phyloP scores from a whole-genome alignment of 2,113 vertebrate genomes.

The Stegostoma tigrinum region DNA sequence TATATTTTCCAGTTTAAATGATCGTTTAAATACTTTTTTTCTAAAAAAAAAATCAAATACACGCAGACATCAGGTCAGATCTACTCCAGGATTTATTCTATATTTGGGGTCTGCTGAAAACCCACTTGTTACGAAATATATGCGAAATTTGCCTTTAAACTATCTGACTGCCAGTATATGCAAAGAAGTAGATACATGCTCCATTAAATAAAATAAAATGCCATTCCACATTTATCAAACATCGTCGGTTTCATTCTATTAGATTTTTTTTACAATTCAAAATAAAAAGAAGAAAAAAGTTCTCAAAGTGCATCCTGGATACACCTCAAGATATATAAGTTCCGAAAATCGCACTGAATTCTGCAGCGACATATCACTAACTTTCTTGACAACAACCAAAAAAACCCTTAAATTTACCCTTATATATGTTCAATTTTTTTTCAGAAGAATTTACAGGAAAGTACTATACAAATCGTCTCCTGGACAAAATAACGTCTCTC shows the following conservation, averaged over 20 bases:
- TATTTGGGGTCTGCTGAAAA: slow-evolving; percentile 64
- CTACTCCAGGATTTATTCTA: slow-evolving; percentile 59
- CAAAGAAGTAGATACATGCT: slow-evolving; percentile 82
- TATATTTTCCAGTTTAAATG: slow-evolving; percentile 30
- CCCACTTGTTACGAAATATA: slow-evolving; percentile 83
- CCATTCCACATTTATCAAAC: slow-evolving; percentile 88
- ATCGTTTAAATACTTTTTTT: slow-evolving; percentile 24
- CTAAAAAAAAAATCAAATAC: slow-evolving; percentile 11
- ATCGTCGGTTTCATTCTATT: slow-evolving; percentile 72
- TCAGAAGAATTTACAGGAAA: slow-evolving; percentile 95
- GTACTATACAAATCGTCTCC: slow-evolving; percentile 97
- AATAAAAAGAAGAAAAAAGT: slow-evolving; percentile 76
- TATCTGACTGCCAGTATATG: slow-evolving; percentile 82
- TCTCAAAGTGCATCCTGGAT: slow-evolving; percentile 78
- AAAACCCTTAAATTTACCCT: slow-evolving; percentile 76
- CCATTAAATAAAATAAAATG: slow-evolving; percentile 81
- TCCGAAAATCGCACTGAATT: slow-evolving; percentile 73
- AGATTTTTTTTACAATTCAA: slow-evolving; percentile 66
- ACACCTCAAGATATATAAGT: slow-evolving; percentile 70
- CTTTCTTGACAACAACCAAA: slow-evolving; percentile 61
- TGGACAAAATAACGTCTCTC: slow-evolving; percentile 83
- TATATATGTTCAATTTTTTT: slow-evolving; percentile 97
- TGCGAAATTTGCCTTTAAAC: slow-evolving; percentile 68
- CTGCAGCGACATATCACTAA: slow-evolving; percentile 70
- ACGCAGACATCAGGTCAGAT: slow-evolving; percentile 31